Base-by-base conservation (phyloP, 2,113 vertebrate genomes). In the Vireo altiloquus region DNA sequence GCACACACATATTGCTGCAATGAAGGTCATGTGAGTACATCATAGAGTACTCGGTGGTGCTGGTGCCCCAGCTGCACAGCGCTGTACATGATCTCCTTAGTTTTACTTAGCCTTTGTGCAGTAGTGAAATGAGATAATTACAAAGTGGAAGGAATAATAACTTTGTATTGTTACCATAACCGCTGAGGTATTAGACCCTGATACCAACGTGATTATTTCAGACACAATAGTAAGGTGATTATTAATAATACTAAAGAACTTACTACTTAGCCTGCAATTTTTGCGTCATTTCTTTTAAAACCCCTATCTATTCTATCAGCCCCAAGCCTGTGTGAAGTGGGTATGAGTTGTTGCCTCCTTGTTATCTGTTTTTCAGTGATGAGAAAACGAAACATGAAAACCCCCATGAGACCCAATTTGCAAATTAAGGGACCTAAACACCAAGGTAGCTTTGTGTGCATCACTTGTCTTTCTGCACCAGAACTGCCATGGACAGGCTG, bases 51-150 rank as follows among this genome's bases (percentile, higher is more conserved):
- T 80, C 64, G 5, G 21, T 12, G 35, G 64, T 74, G 68, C 82
- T 42, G 49, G 85, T 42, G 40, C 82, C 76, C 85, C 71, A 64
- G 85, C 92, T 95, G 82, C 80, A 56, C 60, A 83, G 90, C 4
- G 3, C n/a, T 92, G 49, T 24, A 5, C 56, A 30, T 71, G 81
- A 90, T 78, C 82, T 77, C 84, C 82, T 85, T 74, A 19, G 54
- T 74, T 95, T 95, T 86, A 68, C 71, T 70, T 64, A 64, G 83
- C 79, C 72, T 96, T 95, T 88, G 79, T 96, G 92, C 82, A 84
- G 23, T 11, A 78, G 64, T 92, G 82, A 95, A 96, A 96, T 93
- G 86, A 94, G 90, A 87, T 95, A 96, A 97, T 97, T 97, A 93
- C 60, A 27, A 93, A 95, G 88, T 83, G 85, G 88, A 97, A 94